Conservation (phyloP, 2,888 invertebrate genomes). For the Diaphora mendica region DNA sequence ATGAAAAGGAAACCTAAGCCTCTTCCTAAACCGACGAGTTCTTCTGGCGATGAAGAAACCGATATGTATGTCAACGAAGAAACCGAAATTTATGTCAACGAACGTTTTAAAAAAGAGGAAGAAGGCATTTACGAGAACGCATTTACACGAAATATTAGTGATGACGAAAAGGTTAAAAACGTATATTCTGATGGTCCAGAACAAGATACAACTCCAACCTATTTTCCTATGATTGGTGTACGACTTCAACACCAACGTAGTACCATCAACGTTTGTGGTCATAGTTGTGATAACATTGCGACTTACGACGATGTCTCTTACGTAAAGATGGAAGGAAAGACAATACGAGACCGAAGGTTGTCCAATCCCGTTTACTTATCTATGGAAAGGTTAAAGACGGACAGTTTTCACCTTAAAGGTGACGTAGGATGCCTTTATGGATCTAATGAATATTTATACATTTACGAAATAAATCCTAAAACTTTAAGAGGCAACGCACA, state of each 20-base stretch:
- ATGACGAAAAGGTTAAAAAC: constrained; percentile 60
- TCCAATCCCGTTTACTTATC: constrained; percentile 51
- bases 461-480: constrained; percentile 63
- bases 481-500: constrained; percentile 51
- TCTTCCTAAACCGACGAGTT: constrained; percentile 48
- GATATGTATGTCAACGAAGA: constrained; percentile 39
- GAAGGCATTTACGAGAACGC: constrained; percentile 39
- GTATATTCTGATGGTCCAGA: constrained; percentile 8
- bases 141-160: constrained; percentile 55
- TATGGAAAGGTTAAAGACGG: constrained; percentile 36
- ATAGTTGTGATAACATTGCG: constrained; percentile 15
- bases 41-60: constrained; percentile 17
- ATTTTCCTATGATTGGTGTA: constrained; percentile 30
- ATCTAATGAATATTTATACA: constrained; percentile 57
- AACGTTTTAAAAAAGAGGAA: constrained; percentile 6
- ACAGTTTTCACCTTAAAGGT: constrained; percentile 65
- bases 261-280: constrained; percentile 16
- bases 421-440: constrained; percentile 63
- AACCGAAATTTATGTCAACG: constrained; percentile 38
- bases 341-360: constrained; percentile 16
- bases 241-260: constrained; percentile 19
- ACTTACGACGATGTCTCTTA: constrained; percentile 26
- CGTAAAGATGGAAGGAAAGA: constrained; percentile 29
- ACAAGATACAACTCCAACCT: constrained; percentile 7
- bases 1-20: constrained; percentile 57